Base-by-base conservation (phyloP, 2,797 vertebrate genomes). In the Leuciscus waleckii region DNA sequence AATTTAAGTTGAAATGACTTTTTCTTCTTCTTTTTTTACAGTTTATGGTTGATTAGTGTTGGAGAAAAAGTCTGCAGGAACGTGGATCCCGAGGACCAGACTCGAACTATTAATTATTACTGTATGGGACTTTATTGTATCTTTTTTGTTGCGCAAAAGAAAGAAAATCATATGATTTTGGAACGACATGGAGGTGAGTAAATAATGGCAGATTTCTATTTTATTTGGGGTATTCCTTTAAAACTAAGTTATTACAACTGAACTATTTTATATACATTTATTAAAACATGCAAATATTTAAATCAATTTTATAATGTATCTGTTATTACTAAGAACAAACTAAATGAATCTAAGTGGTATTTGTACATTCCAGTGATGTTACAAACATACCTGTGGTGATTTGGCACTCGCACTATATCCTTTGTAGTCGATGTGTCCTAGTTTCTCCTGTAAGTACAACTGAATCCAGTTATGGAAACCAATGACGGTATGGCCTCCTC, bases 381-480 rank as follows among this genome's bases (percentile, higher is more conserved):
- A 43, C 37, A 7, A 35, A 87, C 83, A 43, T 87, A 95, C 95
- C 93, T 93, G 86, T 1, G 95, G 95, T 4, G 95, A 95, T 71
- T 93, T 88, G 29, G 93, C 92, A 65, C 65, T 90, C 84, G 93
- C 92, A 21, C 93, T 95, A 91, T 96, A 96, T 87, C 96, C 96
- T 92, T 94, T 96, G 90, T 96, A 96, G 82, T 96, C 95, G 5
- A 96, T 93, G 88, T 95, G 94, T 29, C 96, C 96, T 54, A 96
- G 94, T 87, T 96, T 96, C 90, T 96, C 96, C 39, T 96, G 96
- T n/a, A 96, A 87, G 89, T 96, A 96, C 26, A 96, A 92, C 93
- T 96, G 95, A 87, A 96, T 96, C 95, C 95, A 96, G 94, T 96
- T 96, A 91, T 96, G 95, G 87, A 96, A 96, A 19, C 96, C 95